phyloP scores from a whole-genome alignment of 2,888 invertebrate species.

The Microplitis manilae region DNA sequence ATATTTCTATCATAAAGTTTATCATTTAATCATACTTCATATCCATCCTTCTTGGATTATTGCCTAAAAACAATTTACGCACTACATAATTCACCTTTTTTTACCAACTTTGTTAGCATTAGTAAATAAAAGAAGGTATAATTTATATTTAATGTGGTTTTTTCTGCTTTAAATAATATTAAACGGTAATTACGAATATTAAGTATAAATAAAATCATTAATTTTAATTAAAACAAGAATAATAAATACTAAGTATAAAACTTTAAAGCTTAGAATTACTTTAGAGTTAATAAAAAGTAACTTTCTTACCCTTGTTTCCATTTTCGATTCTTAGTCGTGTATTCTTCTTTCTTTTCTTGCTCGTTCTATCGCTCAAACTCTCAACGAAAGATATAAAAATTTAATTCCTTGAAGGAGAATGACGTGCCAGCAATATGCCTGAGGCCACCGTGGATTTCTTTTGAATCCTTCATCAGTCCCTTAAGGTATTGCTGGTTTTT shows the following conservation, averaged over 20 bases:
- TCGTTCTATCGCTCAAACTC: conserved; percentile 67
- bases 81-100: not conserved
- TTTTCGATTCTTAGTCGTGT: conserved; percentile 16
- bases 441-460: conserved; percentile 53
- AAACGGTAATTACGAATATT: too few species aligned
- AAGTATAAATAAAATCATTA: not conserved
- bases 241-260: not conserved
- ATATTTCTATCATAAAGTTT: not conserved
- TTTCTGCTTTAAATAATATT: too few species aligned
- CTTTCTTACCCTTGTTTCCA: conserved; percentile 21
- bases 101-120: not conserved
- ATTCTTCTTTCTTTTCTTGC: conserved; percentile 33
- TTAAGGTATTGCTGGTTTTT: conserved; percentile 40
- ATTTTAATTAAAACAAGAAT: not conserved
- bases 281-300: not conserved
- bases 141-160: too few species aligned
- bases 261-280: not conserved
- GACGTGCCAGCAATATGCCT: conserved; percentile 54
- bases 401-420: conserved; percentile 69
- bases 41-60: not conserved
- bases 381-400: conserved; percentile 71
- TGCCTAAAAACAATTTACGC: not conserved
- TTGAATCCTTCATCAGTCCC: conserved; percentile 58
- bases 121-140: too few species aligned
- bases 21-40: not conserved